These are phyloP conservation scores for Natrix natrix DNA, from an alignment of 2,797 vertebrate species.

Conservation along the genomic window DNA sequence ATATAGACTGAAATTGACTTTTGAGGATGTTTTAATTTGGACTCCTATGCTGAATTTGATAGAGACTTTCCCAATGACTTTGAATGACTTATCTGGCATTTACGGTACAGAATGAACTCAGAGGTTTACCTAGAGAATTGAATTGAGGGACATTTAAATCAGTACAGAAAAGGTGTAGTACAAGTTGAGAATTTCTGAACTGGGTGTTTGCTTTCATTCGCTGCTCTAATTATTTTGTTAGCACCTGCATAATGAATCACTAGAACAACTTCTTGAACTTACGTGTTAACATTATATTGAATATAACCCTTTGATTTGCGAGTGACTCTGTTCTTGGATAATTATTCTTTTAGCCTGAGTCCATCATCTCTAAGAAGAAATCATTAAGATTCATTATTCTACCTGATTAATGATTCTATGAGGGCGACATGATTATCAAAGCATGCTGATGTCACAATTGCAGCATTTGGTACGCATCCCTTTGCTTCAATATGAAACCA, in stretches of 20 bases:
- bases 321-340: neutral
- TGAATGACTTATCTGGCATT: neutral
- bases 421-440: neutral
- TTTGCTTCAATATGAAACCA: neutral
- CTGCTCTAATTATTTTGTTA: neutral
- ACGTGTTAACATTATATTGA: neutral
- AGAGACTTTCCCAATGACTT: neutral
- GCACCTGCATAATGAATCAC: neutral
- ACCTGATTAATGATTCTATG: neutral
- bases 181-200: neutral
- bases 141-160: neutral
- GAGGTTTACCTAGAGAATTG: neutral
- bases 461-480: neutral
- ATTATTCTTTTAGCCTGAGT: neutral
- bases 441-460: neutral
- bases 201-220: neutral
- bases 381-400: neutral
- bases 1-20: neutral
- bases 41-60: neutral
- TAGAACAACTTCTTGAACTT: neutral
- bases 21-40: neutral
- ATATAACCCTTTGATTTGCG: neutral
- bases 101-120: neutral
- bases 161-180: neutral
- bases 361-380: neutral